Conservation (phyloP, 2,888 invertebrate species). For the Zelleria hepariella region DNA sequence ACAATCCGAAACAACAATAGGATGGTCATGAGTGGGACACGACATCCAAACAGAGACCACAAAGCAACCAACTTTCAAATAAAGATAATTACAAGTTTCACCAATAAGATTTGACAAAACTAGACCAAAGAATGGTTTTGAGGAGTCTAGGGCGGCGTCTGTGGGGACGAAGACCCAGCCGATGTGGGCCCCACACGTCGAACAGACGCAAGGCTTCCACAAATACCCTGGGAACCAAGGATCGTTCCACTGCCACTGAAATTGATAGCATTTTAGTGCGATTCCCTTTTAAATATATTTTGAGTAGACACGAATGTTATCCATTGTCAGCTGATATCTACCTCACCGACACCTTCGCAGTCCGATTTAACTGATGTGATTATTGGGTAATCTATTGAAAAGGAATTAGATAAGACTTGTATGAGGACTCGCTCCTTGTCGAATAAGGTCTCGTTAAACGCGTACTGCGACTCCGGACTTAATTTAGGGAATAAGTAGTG, state of each 20-base stretch:
- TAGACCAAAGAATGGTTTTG: conserved; percentile 34
- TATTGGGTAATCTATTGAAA: conserved; percentile 33
- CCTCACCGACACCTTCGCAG: conserved; percentile 40
- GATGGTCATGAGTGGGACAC: conserved; percentile 5
- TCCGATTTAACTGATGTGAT: conserved; percentile 31
- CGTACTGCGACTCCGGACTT: conserved; percentile 27
- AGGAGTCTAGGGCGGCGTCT: conserved; percentile 18
- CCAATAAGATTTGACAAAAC: conserved; percentile 37
- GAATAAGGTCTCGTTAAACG: conserved; percentile 38
- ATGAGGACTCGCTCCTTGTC: conserved; percentile 19
- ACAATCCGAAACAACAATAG: not conserved
- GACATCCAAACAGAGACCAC: conserved; percentile 14
- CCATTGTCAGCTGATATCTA: too few species aligned
- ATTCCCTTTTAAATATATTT: too few species aligned
- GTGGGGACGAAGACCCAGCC: conserved; percentile 71
- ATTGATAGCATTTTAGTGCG: conserved; percentile 12
- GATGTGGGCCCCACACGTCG: conserved; percentile 67
- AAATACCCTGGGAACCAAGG: conserved; percentile 74
- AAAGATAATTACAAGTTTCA: conserved; percentile 44
- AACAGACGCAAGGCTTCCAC: conserved; percentile 72
- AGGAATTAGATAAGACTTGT: conserved; percentile 33
- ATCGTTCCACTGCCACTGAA: conserved; percentile 65
- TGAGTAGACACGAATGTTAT: too few species aligned
- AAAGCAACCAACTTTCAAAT: conserved; percentile 13
- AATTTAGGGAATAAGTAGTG: conserved; percentile 28